Evolutionary conservation across 2,113 vertebrate genomes (phyloP), one percentile per base, ranked within the genome.

Genomic region (Hyla sarda): DNA sequence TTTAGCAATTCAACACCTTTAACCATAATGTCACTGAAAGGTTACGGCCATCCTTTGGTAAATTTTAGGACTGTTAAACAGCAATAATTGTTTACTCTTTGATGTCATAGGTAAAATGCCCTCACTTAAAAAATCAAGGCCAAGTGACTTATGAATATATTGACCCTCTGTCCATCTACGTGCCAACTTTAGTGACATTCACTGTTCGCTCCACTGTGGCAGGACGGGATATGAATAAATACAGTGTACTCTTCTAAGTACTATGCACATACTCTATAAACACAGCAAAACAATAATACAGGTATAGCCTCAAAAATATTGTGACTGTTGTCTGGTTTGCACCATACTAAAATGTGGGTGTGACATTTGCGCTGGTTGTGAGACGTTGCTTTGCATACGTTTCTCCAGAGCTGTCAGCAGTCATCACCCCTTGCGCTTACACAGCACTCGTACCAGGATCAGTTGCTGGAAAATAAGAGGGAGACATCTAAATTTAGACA

Each of bases 401-500:
- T 76, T 50, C 37, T 32, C 45, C 75, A 34, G 56, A 79, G 23
- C 71, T 74, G 74, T 85, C 74, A 78, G 30, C 50, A 54, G 28
- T 41, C 74, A 32, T 85, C 74, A 32, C 25, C 58, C 19, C 47
- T 48, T 52, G 75, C 62, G 34, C 54, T 83, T 83, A 83, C 82
- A 73, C 82, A 60, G 62, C 56, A 28, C 72, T 65, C 62, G 2
- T 17, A 32, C 47, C 71, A 62, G 75, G 84, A 85, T 84, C 30
- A 79, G 60, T 54, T 78, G 75, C 84, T 25, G 84, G 75, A 79
- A 79, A 85, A 85, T 78, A 50, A 69, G 50, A 41, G 25, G 76
- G 50, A 78, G 76, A 80, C 67, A 30, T 69, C 84, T 86, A 86
- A 72, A 72, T 85, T 86, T 86, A 86, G 77, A 72, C 6, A 23